Evolutionary conservation across 2,113 vertebrate genomes (phyloP).

Genomic region (Tricholaema leucomelas): DNA sequence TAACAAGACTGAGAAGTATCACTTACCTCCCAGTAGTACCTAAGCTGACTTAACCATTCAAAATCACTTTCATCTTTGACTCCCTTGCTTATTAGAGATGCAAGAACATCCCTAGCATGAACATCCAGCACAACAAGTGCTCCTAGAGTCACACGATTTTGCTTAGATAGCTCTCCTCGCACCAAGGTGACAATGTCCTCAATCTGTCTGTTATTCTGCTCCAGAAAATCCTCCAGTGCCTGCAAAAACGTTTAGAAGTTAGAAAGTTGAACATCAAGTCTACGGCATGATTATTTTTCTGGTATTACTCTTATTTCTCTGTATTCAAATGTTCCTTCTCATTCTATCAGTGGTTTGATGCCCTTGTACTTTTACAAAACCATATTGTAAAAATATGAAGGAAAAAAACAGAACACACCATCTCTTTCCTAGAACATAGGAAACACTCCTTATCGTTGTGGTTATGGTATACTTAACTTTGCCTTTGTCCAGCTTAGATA

Average conservation of each 20-base stretch:
- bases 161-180: conserved; percentile 86
- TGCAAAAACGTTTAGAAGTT: conserved; percentile 51
- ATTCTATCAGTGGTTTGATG: background rate
- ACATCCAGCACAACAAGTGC: conserved; percentile 89
- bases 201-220: conserved; percentile 84
- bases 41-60: conserved; percentile 90
- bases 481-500: background rate
- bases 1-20: conserved; percentile 26
- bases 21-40: conserved; percentile 89
- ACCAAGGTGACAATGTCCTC: conserved; percentile 88
- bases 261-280: background rate
- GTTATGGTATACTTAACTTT: background rate
- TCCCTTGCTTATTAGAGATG: conserved; percentile 80
- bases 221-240: conserved; percentile 82
- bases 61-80: conserved; percentile 87
- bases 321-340: background rate
- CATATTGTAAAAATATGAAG: background rate
- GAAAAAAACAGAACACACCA: background rate
- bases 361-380: background rate
- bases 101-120: conserved; percentile 86
- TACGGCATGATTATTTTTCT: background rate
- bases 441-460: background rate
- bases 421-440: background rate
- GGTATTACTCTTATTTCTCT: background rate
- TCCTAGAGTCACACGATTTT: conserved; percentile 85